Percentiles rank a stretch among this genome's conserved stretches.
Conservation (phyloP, 2,888 invertebrate species). For the Ferrisia virgata region DNA sequence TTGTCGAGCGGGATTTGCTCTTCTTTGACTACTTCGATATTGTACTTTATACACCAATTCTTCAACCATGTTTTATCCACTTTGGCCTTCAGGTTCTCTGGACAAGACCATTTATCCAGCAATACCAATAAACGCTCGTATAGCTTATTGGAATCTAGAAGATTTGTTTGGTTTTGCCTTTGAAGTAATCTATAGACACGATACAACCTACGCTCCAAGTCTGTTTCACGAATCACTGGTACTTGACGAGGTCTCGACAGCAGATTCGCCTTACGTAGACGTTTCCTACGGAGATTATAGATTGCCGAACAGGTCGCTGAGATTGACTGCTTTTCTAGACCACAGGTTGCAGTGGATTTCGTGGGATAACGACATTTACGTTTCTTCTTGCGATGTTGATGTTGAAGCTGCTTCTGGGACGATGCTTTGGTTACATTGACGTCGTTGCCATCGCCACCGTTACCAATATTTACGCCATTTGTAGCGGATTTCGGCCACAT, state of each 20-base stretch:
- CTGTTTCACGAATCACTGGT: not conserved
- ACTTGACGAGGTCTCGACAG: not conserved
- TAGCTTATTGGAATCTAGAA: not conserved
- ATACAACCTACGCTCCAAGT: not conserved
- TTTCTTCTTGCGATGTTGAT: not conserved
- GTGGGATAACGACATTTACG: not conserved
- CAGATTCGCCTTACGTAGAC: not conserved
- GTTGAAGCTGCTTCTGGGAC: not conserved
- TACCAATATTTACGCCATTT: not conserved
- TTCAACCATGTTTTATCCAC: not conserved
- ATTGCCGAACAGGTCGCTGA: not conserved
- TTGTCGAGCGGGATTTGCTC: not conserved
- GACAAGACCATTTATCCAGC: slow-evolving; percentile 26
- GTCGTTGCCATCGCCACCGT: not conserved
- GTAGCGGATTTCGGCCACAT: not conserved
- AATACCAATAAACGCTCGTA: not conserved
- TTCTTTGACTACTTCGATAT: not conserved
- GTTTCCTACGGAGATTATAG: not conserved
- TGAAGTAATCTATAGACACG: not conserved
- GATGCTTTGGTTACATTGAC: not conserved
- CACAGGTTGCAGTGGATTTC: not conserved
- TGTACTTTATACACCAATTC: slow-evolving; percentile 30
- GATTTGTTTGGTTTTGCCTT: not conserved
- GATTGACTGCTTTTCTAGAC: not conserved
- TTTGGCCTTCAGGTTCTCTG: slow-evolving; percentile 20